Evolutionary conservation across 1,140 invertebrate species (phyloP).

Genomic region (Heliothis virescens): DNA sequence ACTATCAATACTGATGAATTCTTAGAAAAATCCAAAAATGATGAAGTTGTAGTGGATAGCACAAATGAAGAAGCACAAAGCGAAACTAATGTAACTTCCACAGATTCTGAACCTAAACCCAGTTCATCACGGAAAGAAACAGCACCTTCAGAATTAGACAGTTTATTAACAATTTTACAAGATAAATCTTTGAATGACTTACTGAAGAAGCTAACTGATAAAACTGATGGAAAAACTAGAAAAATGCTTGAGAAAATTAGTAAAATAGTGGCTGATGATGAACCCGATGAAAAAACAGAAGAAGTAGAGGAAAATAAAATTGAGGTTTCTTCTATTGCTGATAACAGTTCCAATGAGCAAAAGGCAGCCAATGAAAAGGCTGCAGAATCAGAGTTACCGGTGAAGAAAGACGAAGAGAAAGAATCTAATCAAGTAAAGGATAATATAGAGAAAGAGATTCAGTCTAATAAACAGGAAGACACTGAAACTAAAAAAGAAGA

Average conservation of each 20-base stretch:
- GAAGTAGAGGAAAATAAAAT: constrained; percentile 26
- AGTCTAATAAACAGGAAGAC: background rate
- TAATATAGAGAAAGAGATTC: background rate
- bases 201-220: constrained; percentile 67
- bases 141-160: constrained; percentile 64
- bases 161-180: constrained; percentile 76
- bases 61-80: constrained; percentile 66
- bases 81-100: constrained; percentile 72
- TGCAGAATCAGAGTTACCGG: background rate
- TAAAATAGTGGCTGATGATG: constrained; percentile 79
- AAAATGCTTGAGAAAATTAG: constrained; percentile 77
- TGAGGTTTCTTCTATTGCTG: background rate
- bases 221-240: constrained; percentile 75
- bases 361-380: constrained; percentile 39
- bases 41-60: constrained; percentile 65
- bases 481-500: background rate
- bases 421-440: background rate
- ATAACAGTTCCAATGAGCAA: constrained; percentile 1
- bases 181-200: constrained; percentile 79
- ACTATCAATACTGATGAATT: constrained; percentile 62
- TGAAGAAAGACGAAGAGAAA: constrained; percentile 34
- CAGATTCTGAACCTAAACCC: constrained; percentile 57
- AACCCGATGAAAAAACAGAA: constrained; percentile 50
- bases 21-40: constrained; percentile 39
- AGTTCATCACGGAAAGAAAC: constrained; percentile 53